Evolutionary conservation across 1,140 invertebrate species (phyloP).

Genomic region (Drosophila insularis): DNA sequence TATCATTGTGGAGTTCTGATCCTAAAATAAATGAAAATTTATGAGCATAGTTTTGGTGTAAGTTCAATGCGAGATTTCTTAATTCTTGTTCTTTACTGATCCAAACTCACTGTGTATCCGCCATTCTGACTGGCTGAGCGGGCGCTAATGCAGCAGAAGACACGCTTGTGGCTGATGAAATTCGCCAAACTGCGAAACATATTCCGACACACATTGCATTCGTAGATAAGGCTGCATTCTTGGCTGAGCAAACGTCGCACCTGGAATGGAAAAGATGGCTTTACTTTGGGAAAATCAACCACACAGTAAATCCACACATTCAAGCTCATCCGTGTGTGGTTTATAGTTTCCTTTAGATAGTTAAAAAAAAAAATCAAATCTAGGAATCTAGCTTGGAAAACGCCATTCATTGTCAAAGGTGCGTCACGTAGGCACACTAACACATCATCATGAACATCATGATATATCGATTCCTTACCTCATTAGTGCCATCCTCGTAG

Average conservation of each 20-base stretch:
- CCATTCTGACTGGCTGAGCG: slow-evolving; percentile 77
- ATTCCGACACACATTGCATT: slow-evolving; percentile 92
- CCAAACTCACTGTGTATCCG: slow-evolving; percentile 83
- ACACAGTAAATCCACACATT: not conserved
- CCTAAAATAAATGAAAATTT: slow-evolving; percentile 24
- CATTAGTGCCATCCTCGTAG: slow-evolving; percentile 85
- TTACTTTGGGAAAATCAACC: not conserved
- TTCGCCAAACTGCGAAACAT: slow-evolving; percentile 92
- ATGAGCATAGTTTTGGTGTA: not conserved
- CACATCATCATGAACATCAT: slow-evolving; percentile 16
- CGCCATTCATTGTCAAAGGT: slow-evolving; percentile 56
- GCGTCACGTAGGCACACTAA: slow-evolving; percentile 64
- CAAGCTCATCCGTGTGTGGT: not conserved
- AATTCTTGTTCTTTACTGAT: slow-evolving; percentile 49
- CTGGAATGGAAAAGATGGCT: slow-evolving; percentile 81
- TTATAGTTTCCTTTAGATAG: not conserved
- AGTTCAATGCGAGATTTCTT: not conserved
- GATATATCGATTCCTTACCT: slow-evolving; percentile 75
- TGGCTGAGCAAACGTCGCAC: slow-evolving; percentile 87
- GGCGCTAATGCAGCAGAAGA: slow-evolving; percentile 86
- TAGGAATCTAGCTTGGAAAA: not conserved
- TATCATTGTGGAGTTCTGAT: slow-evolving; percentile 70
- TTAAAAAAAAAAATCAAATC: not conserved
- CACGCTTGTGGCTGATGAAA: slow-evolving; percentile 92
- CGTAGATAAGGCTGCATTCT: slow-evolving; percentile 93